Evolutionary conservation across 2,888 invertebrate species (phyloP).

Genomic region (Amiota mariae): DNA sequence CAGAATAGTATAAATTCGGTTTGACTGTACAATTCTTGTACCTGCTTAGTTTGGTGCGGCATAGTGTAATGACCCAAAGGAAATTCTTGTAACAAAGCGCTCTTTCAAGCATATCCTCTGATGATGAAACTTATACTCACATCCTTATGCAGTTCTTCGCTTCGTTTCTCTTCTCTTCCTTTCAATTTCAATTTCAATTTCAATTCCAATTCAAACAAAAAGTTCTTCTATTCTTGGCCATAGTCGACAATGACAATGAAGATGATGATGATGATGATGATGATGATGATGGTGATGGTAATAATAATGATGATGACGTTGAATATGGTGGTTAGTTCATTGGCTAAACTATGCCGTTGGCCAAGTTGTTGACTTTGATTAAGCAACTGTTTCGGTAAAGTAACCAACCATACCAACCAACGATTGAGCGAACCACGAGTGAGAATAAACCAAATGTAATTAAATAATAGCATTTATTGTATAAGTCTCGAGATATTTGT

Average conservation of each 20-base stretch:
- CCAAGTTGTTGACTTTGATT: constrained; percentile 52
- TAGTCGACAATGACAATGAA: background rate
- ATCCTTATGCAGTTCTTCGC: background rate
- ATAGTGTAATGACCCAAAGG: background rate
- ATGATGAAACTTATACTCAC: background rate
- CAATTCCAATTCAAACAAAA: constrained; percentile 7
- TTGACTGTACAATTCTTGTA: constrained; percentile 28
- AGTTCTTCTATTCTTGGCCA: background rate
- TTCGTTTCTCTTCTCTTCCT: background rate
- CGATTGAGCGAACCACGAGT: constrained; percentile 33
- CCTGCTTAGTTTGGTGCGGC: background rate
- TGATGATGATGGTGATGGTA: too few species aligned
- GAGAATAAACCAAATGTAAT: constrained; percentile 48
- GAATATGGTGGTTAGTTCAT: background rate
- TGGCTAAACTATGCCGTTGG: constrained; percentile 24
- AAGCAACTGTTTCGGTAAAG: constrained; percentile 30
- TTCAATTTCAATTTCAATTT: background rate
- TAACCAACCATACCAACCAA: constrained; percentile 32
- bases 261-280: background rate
- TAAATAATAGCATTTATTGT: constrained; percentile 60
- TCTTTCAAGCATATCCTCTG: constrained; percentile 5
- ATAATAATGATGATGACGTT: too few species aligned
- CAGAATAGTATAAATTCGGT: constrained; percentile 45
- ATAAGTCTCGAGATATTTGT: constrained; percentile 42
- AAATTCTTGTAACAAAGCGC: constrained; percentile 23